Evolutionary conservation across 2,113 vertebrate genomes (phyloP).

Genomic region (Cardinalis cardinalis): DNA sequence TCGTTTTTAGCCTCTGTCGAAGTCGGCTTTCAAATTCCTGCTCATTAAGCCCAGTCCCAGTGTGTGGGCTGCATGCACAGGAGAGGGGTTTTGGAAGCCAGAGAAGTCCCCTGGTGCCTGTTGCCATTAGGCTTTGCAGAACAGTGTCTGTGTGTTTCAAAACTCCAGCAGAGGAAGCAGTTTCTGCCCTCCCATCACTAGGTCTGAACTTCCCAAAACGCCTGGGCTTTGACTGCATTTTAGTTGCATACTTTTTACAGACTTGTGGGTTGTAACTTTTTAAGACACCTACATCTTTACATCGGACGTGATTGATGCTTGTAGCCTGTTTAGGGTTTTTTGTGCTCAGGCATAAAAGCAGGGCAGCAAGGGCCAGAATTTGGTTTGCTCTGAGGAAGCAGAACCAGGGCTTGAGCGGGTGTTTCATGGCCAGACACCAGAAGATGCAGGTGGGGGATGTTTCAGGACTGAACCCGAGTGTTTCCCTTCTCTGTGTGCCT

Average conservation of each 20-base stretch:
- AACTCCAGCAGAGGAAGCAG: not conserved
- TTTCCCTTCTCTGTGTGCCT: not conserved
- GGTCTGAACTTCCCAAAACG: not conserved
- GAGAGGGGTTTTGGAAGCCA: not conserved
- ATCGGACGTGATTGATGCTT: not conserved
- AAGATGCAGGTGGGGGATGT: not conserved
- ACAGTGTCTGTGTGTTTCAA: not conserved
- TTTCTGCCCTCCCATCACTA: not conserved
- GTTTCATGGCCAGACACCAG: not conserved
- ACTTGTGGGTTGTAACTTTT: not conserved
- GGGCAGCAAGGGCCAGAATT: not conserved
- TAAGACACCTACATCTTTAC: not conserved
- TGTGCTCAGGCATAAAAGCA: fast-evolving
- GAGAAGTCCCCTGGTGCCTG: not conserved
- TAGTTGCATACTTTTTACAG: not conserved
- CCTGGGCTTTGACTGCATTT: not conserved
- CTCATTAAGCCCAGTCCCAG: conserved; percentile 2
- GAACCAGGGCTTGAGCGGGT: fast-evolving
- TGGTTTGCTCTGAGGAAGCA: not conserved
- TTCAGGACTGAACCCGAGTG: fast-evolving
- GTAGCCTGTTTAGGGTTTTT: not conserved
- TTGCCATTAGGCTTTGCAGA: not conserved
- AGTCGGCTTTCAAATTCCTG: not conserved
- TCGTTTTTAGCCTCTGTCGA: not conserved
- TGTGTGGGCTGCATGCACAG: not conserved